Conservation (phyloP, 53 echinoderm and acorn worm genomes). For the Holothuria scabra region DNA sequence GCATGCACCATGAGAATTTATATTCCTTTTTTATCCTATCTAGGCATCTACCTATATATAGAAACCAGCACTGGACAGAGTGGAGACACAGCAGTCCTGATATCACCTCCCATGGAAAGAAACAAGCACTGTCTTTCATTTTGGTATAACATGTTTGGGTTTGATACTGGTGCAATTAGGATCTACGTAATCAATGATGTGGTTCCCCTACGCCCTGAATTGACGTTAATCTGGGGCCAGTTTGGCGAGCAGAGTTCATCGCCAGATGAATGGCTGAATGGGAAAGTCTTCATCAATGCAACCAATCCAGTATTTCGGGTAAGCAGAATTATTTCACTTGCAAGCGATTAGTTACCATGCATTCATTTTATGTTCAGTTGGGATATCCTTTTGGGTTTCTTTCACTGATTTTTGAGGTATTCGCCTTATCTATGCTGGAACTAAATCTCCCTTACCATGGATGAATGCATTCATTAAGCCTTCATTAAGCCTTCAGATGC, state of each 20-base stretch:
- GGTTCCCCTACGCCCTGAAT: neutral
- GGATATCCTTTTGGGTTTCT: too few species aligned
- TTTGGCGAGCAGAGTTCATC: conserved; percentile 47
- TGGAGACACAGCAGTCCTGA: conserved; percentile 38
- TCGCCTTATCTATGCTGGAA: too few species aligned
- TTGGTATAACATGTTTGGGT: conserved; percentile 87
- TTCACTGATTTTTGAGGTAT: too few species aligned
- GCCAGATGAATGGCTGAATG: conserved; percentile 58
- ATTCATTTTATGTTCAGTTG: too few species aligned
- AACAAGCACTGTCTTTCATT: conserved; percentile 56
- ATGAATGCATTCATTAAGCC: too few species aligned
- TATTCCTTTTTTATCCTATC: neutral
- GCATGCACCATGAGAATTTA: too few species aligned
- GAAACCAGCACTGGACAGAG: conserved; percentile 69
- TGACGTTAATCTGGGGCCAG: conserved; percentile 37
- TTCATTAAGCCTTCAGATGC: too few species aligned
- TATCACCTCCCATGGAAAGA: conserved; percentile 20
- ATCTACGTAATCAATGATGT: conserved; percentile 50
- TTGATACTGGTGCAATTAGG: conserved; percentile 59
- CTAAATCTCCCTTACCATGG: too few species aligned
- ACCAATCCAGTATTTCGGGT: conserved; percentile 36
- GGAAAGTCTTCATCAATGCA: conserved; percentile 43
- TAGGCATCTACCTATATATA: conserved; percentile 90
- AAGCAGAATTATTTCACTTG: neutral
- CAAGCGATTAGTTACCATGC: too few species aligned